These are phyloP conservation scores for Drosophila ambigua DNA, from an alignment of 1,140 invertebrate genomes.

Conservation along the genomic window DNA sequence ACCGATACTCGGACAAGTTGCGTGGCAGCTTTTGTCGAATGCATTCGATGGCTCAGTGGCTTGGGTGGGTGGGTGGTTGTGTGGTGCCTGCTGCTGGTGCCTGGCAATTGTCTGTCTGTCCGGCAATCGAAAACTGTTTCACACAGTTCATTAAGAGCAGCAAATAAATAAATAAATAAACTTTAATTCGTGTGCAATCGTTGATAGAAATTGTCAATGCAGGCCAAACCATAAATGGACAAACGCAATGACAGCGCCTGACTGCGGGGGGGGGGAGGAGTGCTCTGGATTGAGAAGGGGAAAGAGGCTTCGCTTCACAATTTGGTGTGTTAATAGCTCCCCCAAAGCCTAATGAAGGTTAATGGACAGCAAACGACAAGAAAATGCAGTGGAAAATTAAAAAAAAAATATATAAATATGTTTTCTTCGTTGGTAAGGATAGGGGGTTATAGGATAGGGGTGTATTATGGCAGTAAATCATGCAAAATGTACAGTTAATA, in stretches of 20 bases:
- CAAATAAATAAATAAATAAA: conserved; percentile 74
- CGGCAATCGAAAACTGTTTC: conserved; percentile 55
- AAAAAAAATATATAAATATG: conserved; percentile 4
- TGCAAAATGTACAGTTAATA: conserved; percentile 78
- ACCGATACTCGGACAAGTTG: conserved; percentile 45
- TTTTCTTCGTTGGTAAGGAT: background rate
- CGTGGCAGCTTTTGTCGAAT: conserved; percentile 27
- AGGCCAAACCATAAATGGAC: conserved; percentile 34
- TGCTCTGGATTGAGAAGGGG: background rate
- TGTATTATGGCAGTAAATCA: conserved; percentile 19
- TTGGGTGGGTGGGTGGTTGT: conserved; percentile 27
- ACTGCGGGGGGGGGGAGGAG: background rate
- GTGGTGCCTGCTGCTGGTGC: conserved; percentile 16
- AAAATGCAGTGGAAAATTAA: conserved; percentile 52
- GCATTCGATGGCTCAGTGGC: conserved; percentile 11
- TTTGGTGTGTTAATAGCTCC: conserved; percentile 41
- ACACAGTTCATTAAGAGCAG: conserved; percentile 76
- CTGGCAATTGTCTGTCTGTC: conserved; percentile 48
- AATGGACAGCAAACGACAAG: conserved; percentile 57
- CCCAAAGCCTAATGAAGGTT: conserved; percentile 73
- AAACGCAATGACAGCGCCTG: conserved; percentile 17
- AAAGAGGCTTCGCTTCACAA: background rate
- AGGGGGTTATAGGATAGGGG: too few species aligned
- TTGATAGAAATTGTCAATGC: conserved; percentile 70
- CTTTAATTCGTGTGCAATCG: conserved; percentile 70